Conservation (phyloP, 1,140 invertebrate genomes). For the Listronotus oregonensis region DNA sequence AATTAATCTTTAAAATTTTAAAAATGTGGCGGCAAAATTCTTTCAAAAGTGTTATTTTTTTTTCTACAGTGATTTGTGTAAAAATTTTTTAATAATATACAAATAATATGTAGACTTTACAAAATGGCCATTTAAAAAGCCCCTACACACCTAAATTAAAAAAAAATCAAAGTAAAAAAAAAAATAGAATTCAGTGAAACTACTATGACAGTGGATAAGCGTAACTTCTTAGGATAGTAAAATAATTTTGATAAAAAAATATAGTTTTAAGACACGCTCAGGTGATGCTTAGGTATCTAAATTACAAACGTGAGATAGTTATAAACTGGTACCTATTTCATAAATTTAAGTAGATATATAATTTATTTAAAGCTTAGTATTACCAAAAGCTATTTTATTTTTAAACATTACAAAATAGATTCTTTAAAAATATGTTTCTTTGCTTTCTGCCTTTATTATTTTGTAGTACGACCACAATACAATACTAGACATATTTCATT, state of each 20-base stretch:
- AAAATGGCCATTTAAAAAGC: background rate
- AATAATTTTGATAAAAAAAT: constrained; percentile 28
- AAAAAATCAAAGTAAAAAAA: constrained; percentile 2
- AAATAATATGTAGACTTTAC: background rate
- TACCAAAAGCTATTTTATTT: constrained; percentile 26
- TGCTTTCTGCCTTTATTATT: constrained; percentile 30
- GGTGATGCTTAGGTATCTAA: constrained; percentile 33
- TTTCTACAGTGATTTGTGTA: constrained; percentile 5
- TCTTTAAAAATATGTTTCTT: constrained; percentile 25
- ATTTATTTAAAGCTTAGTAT: constrained; percentile 28
- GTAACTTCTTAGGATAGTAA: constrained; percentile 18
- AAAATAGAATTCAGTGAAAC: constrained; percentile 20
- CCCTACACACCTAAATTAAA: constrained; percentile 18
- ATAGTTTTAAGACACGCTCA: constrained; percentile 36
- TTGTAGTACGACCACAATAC: constrained; percentile 29
- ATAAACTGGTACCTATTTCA: constrained; percentile 10
- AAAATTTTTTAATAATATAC: background rate
- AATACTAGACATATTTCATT: constrained; percentile 13
- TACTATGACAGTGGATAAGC: constrained; percentile 20
- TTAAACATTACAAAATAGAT: constrained; percentile 19
- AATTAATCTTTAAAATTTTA: background rate
- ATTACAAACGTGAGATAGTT: constrained; percentile 16
- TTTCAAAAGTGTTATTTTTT: background rate
- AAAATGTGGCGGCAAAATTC: constrained; percentile 17
- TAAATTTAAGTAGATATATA: constrained; percentile 7